A percentile compares a stretch with the other conserved stretches of the same genome.
phyloP scores from a whole-genome alignment of 2,113 vertebrate genomes.

The Cololabis saira region DNA sequence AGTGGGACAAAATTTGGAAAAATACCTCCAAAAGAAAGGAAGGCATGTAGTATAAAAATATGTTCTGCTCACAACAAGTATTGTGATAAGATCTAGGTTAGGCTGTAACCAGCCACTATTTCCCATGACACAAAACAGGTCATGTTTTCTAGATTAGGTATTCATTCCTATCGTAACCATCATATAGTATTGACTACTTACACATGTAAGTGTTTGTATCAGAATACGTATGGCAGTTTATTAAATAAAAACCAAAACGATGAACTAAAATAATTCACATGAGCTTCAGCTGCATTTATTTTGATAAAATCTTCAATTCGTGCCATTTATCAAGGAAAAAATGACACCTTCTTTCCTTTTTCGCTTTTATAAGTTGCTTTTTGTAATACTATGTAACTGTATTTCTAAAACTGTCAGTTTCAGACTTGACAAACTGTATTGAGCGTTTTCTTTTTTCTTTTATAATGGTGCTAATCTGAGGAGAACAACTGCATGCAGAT shows the following conservation, averaged over 20 bases:
- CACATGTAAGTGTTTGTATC: background rate
- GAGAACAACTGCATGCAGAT: too few species aligned
- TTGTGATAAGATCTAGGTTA: background rate
- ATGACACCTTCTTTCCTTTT: too few species aligned
- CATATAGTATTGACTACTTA: background rate
- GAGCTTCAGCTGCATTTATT: background rate
- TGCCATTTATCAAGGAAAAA: too few species aligned
- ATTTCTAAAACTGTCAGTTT: too few species aligned
- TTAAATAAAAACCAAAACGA: too few species aligned
- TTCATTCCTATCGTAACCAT: background rate
- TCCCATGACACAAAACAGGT: conserved; percentile 5
- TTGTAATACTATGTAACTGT: too few species aligned
- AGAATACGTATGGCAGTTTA: background rate
- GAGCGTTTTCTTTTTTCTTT: too few species aligned
- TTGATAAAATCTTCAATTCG: too few species aligned
- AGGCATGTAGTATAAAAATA: background rate
- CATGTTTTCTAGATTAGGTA: background rate
- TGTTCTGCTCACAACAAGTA: background rate
- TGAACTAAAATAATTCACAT: background rate
- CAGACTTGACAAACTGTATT: too few species aligned
- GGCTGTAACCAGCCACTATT: background rate
- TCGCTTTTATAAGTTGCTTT: too few species aligned
- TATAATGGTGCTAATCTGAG: too few species aligned
- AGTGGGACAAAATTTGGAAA: background rate
- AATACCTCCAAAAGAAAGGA: background rate